Base-by-base conservation (phyloP, 2,113 vertebrate species). In the Prietella phreatophila region DNA sequence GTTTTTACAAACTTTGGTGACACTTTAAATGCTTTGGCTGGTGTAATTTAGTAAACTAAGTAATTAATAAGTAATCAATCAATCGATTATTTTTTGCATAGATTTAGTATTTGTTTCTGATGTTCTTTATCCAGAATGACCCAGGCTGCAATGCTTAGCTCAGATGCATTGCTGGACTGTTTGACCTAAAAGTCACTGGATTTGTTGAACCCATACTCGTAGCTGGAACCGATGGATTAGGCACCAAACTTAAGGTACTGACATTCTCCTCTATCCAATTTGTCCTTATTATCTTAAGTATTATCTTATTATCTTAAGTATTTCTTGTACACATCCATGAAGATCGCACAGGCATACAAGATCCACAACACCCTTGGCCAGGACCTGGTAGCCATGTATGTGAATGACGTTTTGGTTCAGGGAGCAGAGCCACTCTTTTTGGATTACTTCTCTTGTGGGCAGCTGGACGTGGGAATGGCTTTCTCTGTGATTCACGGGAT, bases 321-420 rank as follows among this genome's bases (percentile, higher is more conserved):
- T 85, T n/a, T 50, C 60, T 17, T 84, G 14, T 82, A 42, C 86
- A 17, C 90, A 73, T 89, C 50, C 84, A n/a, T 89, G 0, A 90
- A 99, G 98, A 94, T 99, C 0, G 97, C 98, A 0, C 97, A 99
- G 89, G 94, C 93, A 0, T 99, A 97, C 67, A 91, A 95, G 67
- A 95, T 94, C 53, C 98, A 99, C 0, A 89, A 93, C 85, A 93
- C 95, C 25, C 95, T 99, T 30, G 98, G 98, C 56, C 97, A 99
- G 89, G 98, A 99, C 89, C 93, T 99, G 95, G 98, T 99, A 53
- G 98, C 98, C 36, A 98, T 99, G 98, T 99, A 98, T 76, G 97
- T 98, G 73, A 99, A 99, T 20, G 98, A 98, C 5, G 95, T 99
- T 87, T 91, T 99, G 91, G 97, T 97, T 20, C 98, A 99, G 88